Conservation (phyloP, 2,888 invertebrate genomes). For the Nymphalis c-album region DNA sequence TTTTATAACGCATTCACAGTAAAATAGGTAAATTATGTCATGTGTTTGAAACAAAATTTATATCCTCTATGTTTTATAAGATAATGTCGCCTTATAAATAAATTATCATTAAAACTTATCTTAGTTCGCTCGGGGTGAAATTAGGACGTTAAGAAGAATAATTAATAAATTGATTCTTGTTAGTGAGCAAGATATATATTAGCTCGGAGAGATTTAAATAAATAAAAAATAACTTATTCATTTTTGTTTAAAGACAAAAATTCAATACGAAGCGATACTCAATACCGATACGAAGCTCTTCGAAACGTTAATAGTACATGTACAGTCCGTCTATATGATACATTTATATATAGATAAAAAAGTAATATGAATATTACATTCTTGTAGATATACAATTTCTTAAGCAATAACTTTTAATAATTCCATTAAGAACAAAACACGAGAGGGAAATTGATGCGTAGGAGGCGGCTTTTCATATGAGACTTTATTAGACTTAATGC, state of each 20-base stretch:
- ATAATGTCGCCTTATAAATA: neutral
- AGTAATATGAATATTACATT: neutral
- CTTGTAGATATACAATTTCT: neutral
- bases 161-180: too few species aligned
- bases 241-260: neutral
- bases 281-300: too few species aligned
- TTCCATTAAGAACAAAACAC: neutral
- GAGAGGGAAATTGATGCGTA: neutral
- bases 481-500: conserved; percentile 8
- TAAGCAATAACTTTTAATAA: neutral
- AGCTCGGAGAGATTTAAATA: too few species aligned
- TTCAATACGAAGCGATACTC: too few species aligned
- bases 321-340: too few species aligned
- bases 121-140: neutral
- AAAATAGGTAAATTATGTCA: conserved; percentile 8
- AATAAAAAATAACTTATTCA: neutral
- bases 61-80: neutral
- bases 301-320: too few species aligned
- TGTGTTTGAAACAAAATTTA: neutral
- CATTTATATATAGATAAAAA: neutral
- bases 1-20: conserved; percentile 27
- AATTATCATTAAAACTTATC: conserved; percentile 1
- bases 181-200: too few species aligned
- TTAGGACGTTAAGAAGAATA: neutral
- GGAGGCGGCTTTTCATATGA: conserved; percentile 12